Percentiles rank a stretch among this genome's conserved stretches.
These are phyloP conservation scores for Scrobipalpa atriplicella DNA, from an alignment of 2,888 invertebrate genomes.

Conservation along the genomic window DNA sequence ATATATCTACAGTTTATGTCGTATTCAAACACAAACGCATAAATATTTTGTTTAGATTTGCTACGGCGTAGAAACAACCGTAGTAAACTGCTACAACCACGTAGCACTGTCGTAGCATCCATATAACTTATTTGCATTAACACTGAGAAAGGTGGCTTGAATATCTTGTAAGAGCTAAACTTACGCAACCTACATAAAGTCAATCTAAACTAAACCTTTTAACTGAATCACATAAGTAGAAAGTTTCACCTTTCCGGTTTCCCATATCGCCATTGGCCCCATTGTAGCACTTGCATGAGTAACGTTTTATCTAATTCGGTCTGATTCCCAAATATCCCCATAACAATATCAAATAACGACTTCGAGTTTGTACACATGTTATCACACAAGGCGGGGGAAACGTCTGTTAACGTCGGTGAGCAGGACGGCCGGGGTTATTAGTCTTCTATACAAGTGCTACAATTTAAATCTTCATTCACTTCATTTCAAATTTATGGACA, in stretches of 20 bases:
- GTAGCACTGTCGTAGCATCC: not conserved
- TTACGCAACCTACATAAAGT: not conserved
- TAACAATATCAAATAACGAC: conserved; percentile 31
- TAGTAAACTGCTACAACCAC: no score
- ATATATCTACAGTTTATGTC: no score
- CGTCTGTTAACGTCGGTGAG: conserved; percentile 8
- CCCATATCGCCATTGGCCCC: not conserved
- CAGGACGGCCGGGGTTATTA: not conserved
- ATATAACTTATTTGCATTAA: not conserved
- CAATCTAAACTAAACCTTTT: no score
- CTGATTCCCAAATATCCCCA: conserved; percentile 23
- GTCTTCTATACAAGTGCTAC: not conserved
- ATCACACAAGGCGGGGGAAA: conserved; percentile 15
- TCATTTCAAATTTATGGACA: no score
- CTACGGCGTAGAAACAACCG: no score
- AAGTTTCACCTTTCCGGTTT: not conserved
- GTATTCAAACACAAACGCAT: no score
- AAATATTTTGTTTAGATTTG: no score
- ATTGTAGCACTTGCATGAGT: conserved; percentile 21
- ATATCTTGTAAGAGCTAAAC: not conserved
- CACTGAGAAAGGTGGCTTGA: not conserved
- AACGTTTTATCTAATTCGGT: conserved; percentile 21
- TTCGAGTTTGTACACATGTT: conserved; percentile 27
- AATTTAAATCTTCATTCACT: not conserved
- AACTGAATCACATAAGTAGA: not conserved